Conservation (phyloP, 2,888 invertebrate genomes). For the Syrista parreyssii region DNA sequence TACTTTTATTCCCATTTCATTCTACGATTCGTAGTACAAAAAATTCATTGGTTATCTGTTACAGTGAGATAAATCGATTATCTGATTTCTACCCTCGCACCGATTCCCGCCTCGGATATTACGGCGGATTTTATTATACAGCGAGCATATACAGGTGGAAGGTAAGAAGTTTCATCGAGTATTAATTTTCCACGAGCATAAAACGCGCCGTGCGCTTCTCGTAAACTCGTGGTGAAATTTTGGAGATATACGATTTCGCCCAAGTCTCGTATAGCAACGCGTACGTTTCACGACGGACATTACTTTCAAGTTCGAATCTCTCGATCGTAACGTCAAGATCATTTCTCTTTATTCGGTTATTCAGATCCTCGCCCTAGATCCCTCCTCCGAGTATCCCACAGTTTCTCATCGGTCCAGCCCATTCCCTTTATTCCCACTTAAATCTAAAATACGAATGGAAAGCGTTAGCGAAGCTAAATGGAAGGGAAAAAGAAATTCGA, state of each 20-base stretch:
- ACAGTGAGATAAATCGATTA: neutral
- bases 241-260: neutral
- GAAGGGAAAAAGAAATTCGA: no score
- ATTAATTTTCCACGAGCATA: neutral
- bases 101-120: no score
- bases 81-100: neutral
- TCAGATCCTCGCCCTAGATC: neutral
- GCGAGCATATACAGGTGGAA: neutral
- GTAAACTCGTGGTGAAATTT: neutral
- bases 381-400: neutral
- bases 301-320: neutral
- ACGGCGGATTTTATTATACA: neutral
- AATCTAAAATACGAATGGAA: no score
- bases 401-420: neutral
- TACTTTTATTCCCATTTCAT: neutral
- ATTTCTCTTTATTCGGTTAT: neutral
- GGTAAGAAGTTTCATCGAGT: neutral
- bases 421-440: no score
- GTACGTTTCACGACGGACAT: neutral
- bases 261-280: neutral
- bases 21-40: neutral
- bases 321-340: neutral
- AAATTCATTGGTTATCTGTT: neutral
- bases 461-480: no score
- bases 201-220: neutral